Evolutionary conservation across 2,797 vertebrate species (phyloP), one percentile per base, ranked within the genome.

Genomic region (Enteromius paludinosus): DNA sequence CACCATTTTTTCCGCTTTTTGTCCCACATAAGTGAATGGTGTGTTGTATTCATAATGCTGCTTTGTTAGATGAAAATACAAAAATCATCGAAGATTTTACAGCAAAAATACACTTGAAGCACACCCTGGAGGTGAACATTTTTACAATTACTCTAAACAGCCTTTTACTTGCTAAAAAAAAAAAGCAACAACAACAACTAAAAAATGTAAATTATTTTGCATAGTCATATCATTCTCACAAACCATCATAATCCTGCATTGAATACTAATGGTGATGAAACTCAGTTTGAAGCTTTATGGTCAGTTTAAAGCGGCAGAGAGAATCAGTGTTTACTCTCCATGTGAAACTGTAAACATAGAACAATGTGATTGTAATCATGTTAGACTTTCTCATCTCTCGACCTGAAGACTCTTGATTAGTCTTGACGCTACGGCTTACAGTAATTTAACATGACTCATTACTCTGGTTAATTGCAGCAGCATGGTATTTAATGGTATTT

Each of bases 371-470:
- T 52, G 5, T 30, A 80, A 47, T 69, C 6, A 41, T 20, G 30
- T 61, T 62, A 49, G 15, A 14, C 30, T 49, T 38, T 38, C 56
- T 66, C 47, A 61, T 49, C 20, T 38, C 64, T 5, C n/a, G 0
- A 49, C 59, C 64, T 79, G 43, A 41, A 77, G 17, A 28, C n/a
- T 56, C 41, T 54, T 69, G 61, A 74, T 73, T 23, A 41, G 54
- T 61, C 38, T 23, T 68, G 83, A 82, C 78, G 66, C 70, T 49
- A 72, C 4, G 15, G 73, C 41, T 77, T 76, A 43, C 20, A 30
- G 25, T 78, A 76, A 79, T 54, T 78, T 30, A 70, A 86, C 75
- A 79, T 85, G 79, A 87, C 69, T 71, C 65, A 84, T 70, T 87
- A 74, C 61, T 82, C 49, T 23, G 33, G 85, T 61, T 72, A 83